These are phyloP conservation scores for Sitobion miscanthi DNA, from an alignment of 1,140 invertebrate species.

Conservation along the genomic window DNA sequence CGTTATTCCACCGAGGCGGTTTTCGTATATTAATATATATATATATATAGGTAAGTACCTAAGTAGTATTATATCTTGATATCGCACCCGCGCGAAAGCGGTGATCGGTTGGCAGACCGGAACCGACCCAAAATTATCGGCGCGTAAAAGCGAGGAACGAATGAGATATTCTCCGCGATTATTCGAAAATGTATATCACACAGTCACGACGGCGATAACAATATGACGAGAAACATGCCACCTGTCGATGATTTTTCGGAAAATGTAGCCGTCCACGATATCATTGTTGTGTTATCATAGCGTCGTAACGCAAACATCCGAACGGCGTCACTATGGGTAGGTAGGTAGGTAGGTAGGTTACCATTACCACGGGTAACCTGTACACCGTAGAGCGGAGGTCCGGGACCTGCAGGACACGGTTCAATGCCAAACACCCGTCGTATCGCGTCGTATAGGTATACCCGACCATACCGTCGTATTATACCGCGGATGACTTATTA, in stretches of 20 bases:
- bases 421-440: neutral
- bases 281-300: too few relatives aligned
- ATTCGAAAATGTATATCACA: neutral
- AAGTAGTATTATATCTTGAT: neutral
- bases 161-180: neutral
- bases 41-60: neutral
- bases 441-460: too few relatives aligned
- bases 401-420: neutral
- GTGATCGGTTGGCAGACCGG: neutral
- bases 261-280: neutral
- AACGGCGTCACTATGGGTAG: neutral
- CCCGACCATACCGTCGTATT: neutral
- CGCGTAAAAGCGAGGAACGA: neutral
- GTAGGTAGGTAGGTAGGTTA: too few relatives aligned
- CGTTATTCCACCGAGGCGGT: too few relatives aligned
- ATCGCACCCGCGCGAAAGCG: neutral
- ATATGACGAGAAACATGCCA: neutral
- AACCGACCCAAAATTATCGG: slow-evolving; percentile 8
- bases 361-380: too few relatives aligned
- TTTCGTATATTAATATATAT: too few relatives aligned
- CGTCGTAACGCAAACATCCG: neutral
- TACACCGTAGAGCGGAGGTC: neutral
- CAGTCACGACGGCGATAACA: too few relatives aligned
- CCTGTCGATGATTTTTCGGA: neutral
- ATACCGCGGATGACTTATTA: neutral